Evolutionary conservation across 2,888 invertebrate genomes (phyloP), one percentile per base, ranked within the genome.

Genomic region (Biston betularia): DNA sequence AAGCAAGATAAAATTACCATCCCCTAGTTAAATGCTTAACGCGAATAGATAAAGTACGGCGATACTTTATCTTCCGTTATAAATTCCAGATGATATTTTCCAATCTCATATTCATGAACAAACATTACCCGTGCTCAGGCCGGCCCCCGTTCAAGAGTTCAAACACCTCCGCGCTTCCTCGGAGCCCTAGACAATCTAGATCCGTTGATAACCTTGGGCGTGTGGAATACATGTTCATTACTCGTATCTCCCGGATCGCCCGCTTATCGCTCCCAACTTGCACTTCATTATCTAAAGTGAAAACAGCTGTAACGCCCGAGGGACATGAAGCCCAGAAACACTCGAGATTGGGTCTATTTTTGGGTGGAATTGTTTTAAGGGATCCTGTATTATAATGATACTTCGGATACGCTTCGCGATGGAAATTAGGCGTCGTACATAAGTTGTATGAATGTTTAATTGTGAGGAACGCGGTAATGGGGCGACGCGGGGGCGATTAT

Each of bases 371-470:
- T 34, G 46, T 12, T 34, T 49, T 35, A 12, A 15, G 45, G 58
- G 24, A 52, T 63, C 53, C 58, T 59, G 67, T 60, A 55, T 63
- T 73, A 74, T 74, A 72, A 75, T 74, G 69, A 72, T 72, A 72
- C 75, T 73, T 73, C 66, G 71, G 72, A 70, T 72, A 65, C 71
- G 70, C 73, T 73, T 69, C 68, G 70, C 66, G 67, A 75, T 75
- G 75, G 73, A 75, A 73, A 75, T 75, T 73, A 72, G 71, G 64
- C 68, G 73, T 69, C 74, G 71, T 73, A 71, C 68, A 63, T 63
- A 67, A 65, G 68, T 66, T 56, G 68, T 70, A 69, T 74, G 74
- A 70, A 74, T 72, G 72, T 69, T 61, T 68, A 74, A 74, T 68
- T 68, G 64, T 45, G 65, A 65, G 60, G 63, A 65, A 65, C 48